phyloP scores from a whole-genome alignment of 2,797 vertebrate species.

The Spea hammondii region DNA sequence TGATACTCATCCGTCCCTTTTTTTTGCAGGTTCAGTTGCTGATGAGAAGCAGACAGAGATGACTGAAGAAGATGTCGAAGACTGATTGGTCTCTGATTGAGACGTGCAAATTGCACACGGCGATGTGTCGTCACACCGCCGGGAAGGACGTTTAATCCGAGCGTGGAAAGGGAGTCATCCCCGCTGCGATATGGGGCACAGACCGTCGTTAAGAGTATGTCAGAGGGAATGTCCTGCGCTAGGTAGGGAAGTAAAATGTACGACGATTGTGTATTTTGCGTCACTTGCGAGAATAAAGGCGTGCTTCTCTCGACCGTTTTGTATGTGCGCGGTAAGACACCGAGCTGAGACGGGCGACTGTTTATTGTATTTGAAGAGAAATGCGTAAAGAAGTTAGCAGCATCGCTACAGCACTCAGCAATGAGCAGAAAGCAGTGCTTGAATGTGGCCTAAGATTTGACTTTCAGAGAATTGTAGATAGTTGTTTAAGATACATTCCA shows the following conservation, averaged over 20 bases:
- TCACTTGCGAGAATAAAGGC: neutral
- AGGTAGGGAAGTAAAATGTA: no score
- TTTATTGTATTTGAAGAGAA: constrained; percentile 77
- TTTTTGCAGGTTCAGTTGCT: neutral
- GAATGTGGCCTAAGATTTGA: constrained; percentile 55
- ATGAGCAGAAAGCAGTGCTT: constrained; percentile 81
- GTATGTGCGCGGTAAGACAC: constrained; percentile 30
- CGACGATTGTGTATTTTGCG: no score
- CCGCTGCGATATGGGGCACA: no score
- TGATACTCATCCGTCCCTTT: neutral
- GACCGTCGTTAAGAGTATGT: no score
- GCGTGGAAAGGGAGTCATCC: no score
- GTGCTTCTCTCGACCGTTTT: neutral
- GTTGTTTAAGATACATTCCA: constrained; percentile 68
- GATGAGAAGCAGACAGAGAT: constrained; percentile 14
- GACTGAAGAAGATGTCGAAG: constrained; percentile 79
- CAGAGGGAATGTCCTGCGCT: no score
- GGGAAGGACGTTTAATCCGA: no score
- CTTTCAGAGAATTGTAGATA: constrained; percentile 47
- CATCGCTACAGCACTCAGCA: constrained; percentile 82
- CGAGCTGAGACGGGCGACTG: constrained; percentile 29
- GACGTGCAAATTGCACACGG: no score
- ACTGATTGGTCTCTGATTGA: constrained; percentile 97
- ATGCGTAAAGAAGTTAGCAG: constrained; percentile 80
- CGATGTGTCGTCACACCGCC: no score